These are phyloP conservation scores for Acronicta leporina DNA, from an alignment of 2,888 invertebrate genomes.

Conservation along the genomic window DNA sequence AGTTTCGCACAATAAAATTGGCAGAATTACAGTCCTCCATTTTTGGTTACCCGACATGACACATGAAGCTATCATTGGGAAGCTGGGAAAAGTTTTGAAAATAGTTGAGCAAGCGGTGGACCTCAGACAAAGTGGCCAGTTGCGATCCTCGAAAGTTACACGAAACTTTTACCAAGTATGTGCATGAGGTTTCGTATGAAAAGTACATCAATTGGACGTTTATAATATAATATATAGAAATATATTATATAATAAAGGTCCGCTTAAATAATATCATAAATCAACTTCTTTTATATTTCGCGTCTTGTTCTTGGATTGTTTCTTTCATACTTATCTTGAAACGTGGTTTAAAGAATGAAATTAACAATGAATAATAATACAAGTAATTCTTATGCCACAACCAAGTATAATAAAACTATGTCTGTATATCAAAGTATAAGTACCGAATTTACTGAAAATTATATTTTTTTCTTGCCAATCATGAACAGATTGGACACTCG, in stretches of 20 bases:
- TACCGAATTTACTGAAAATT: slow-evolving; percentile 12
- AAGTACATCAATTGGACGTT: no score
- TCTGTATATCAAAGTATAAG: no score
- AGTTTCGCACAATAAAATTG: slow-evolving; percentile 17
- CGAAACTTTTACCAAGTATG: slow-evolving; percentile 25
- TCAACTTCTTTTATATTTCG: no score
- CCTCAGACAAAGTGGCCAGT: slow-evolving; percentile 28
- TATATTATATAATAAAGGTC: no score
- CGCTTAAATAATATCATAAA: no score
- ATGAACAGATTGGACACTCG: slow-evolving; percentile 23
- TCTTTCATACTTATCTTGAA: no score
- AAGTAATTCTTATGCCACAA: no score
- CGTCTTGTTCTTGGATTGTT: no score
- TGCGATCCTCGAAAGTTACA: slow-evolving; percentile 21
- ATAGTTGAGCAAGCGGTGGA: slow-evolving; percentile 27
- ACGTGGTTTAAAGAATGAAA: no score
- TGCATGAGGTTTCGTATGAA: slow-evolving; percentile 14
- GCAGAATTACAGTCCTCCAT: slow-evolving; percentile 3
- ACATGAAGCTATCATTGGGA: slow-evolving; percentile 24
- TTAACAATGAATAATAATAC: no score
- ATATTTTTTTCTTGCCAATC: slow-evolving; percentile 6
- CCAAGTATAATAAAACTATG: no score
- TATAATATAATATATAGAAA: no score
- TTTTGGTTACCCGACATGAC: slow-evolving; percentile 25
- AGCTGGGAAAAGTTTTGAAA: slow-evolving; percentile 35